Evolutionary conservation across 2,888 invertebrate species (phyloP), one percentile per base, ranked within the genome.

Genomic region (Deilephila elpenor): DNA sequence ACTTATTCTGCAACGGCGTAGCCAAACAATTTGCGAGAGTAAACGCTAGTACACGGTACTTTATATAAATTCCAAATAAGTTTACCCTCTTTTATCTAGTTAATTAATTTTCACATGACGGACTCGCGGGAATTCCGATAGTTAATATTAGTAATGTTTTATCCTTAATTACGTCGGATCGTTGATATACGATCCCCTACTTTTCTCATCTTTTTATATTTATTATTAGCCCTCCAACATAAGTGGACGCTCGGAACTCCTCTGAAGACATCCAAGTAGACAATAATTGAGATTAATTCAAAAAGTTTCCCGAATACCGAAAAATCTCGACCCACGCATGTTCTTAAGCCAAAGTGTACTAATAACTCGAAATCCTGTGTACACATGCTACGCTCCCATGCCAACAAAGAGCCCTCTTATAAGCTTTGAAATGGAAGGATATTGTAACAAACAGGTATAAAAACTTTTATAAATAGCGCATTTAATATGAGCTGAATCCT

Each of bases 211-310:
- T 64, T 20, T 64, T n/a, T 44, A 25, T 17, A 14, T 44, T 51
- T 51, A 29, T 37, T 60, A 32, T 59, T 34, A 37, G 20, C 32
- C 51, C 70, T 59, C n/a, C 3, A 25, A 17, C 19, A 17, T 5
- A 25, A 44, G 34, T 44, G 25, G 44, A 59, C 25, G 25, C 20
- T 34, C 34, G 34, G 44, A 60, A 71, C 56, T 71, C 20, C 32
- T 32, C 53, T 53, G 61, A 19, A 34, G 25, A 73, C 56, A 61
- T 73, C 44, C 53, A 62, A 73, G 73, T 20, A 71, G 25, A 34
- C 29, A 71, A 37, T 73, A 71, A 73, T 73, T 73, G 71, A 71
- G 71, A 71, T 34, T 56, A 61, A 61, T 62, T 61, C 53, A 20
- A 71, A 70, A 73, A 73, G 71, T 71, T 61, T 44, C 51, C 56